Evolutionary conservation across 2,113 vertebrate genomes (phyloP).

Genomic region (Indicator maculatus): DNA sequence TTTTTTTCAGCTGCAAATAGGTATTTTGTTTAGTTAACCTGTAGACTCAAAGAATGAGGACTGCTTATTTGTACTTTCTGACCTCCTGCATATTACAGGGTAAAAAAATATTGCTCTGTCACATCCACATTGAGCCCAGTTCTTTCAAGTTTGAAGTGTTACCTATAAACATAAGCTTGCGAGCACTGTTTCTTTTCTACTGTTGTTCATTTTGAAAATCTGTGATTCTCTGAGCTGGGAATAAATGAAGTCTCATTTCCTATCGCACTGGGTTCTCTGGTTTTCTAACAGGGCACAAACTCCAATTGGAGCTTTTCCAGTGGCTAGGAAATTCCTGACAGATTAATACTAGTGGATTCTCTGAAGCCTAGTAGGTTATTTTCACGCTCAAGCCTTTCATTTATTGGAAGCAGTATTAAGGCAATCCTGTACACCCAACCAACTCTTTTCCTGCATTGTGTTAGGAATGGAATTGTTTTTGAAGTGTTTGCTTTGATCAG

Average conservation of each 20-base stretch:
- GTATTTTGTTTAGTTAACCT: slow-evolving; percentile 30
- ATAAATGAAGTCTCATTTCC: neutral
- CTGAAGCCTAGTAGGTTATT: neutral
- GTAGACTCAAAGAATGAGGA: neutral
- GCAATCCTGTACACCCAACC: neutral
- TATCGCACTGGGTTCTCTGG: neutral
- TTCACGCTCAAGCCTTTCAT: neutral
- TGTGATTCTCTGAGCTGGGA: neutral
- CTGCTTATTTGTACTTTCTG: slow-evolving; percentile 29
- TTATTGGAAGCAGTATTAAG: neutral
- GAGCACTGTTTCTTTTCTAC: neutral
- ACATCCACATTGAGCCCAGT: neutral
- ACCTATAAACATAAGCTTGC: neutral
- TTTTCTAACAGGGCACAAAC: slow-evolving; percentile 17
- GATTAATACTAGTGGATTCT: neutral
- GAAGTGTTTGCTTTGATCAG: neutral
- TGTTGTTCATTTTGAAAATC: neutral
- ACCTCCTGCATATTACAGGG: neutral
- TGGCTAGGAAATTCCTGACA: neutral
- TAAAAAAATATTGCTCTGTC: neutral
- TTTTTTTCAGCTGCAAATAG: neutral
- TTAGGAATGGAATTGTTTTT: neutral
- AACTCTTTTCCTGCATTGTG: neutral
- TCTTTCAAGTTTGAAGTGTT: neutral
- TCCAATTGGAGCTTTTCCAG: neutral